Evolutionary conservation across 2,888 invertebrate species (phyloP), one percentile per base, ranked within the genome.

Genomic region (Eristalinus aeneus): DNA sequence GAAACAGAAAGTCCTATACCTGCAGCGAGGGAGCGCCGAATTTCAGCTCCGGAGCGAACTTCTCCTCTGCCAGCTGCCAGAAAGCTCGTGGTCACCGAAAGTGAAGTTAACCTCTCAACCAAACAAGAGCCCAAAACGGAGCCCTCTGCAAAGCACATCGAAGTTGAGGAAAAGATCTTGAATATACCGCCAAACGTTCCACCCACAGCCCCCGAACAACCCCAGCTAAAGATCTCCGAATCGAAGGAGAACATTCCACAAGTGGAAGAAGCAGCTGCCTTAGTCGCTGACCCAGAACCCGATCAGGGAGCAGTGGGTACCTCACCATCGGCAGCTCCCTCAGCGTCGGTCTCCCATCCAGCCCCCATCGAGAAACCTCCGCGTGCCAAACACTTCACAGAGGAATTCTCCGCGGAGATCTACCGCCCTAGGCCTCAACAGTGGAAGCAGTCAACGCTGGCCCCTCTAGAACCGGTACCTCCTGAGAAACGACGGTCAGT

Each of bases 401-500:
- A 86, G 23, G 88, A 88, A n/a, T 63, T 63, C 12, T 56, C 72
- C 10, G 46, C 58, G 2, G 54, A 53, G 12, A 75, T 82, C 39
- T 82, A 82, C 36, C 78, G 78, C 16, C 67, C 81, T 8, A 65
- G 75, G 10, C 86, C 81, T 2, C 80, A 58, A 32, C 56, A 89
- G 79, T 89, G 89, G 89, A 89, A 89, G 31, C 77, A 88, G 36
- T 89, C 89, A 23, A 88, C 89, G 6, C 67, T 89, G 32, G 89
- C 89, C 2, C 89, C 89, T 0, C 74, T 89, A 6, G 89, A 89
- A 20, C 88, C 88, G 11, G 81, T 85, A 31, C 89, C 89, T 16
- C 83, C 88, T 5, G 87, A 89, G 46, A 91, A 91, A 85, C 88
- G 89, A 27, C 90, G 90, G 74, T 92, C 92, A 0, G 91, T 91